A percentile compares a stretch with the other conserved stretches of the same genome.
Conservation (phyloP, 2,888 invertebrate species). For the Crematogaster levior region DNA sequence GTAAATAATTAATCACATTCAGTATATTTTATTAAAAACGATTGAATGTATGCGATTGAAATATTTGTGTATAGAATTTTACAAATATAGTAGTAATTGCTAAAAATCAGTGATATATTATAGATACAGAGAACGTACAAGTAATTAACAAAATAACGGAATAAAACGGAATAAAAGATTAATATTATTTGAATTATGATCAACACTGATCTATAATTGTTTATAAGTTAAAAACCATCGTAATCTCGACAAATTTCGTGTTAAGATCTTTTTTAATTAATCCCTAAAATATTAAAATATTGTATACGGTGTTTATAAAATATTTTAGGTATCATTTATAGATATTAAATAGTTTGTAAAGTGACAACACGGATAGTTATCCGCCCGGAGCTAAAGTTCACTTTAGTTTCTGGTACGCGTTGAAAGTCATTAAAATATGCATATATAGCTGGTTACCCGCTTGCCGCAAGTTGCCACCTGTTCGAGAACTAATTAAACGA, state of each 20-base stretch:
- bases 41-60: too few species aligned
- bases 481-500: conserved; percentile 42
- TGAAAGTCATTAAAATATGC: conserved; percentile 43
- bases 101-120: not conserved
- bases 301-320: not conserved
- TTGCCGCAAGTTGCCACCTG: conserved; percentile 40
- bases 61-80: not conserved
- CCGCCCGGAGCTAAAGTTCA: not conserved
- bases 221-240: not conserved
- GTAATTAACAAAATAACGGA: not conserved
- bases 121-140: not conserved
- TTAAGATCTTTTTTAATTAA: not conserved
- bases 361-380: conserved; percentile 7
- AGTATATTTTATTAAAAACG: not conserved
- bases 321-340: not conserved
- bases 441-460: conserved; percentile 5
- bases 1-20: conserved; percentile 6
- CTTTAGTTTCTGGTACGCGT: conserved; percentile 19
- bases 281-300: not conserved
- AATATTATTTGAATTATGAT: not conserved
- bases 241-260: not conserved
- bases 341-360: conserved; percentile 27
- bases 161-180: not conserved
- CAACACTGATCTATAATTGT: not conserved
- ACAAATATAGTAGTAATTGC: not conserved